A percentile compares a stretch with the other conserved stretches of the same genome.
phyloP scores from a whole-genome alignment of 2,888 invertebrate species.

The Leptura quadrifasciata region DNA sequence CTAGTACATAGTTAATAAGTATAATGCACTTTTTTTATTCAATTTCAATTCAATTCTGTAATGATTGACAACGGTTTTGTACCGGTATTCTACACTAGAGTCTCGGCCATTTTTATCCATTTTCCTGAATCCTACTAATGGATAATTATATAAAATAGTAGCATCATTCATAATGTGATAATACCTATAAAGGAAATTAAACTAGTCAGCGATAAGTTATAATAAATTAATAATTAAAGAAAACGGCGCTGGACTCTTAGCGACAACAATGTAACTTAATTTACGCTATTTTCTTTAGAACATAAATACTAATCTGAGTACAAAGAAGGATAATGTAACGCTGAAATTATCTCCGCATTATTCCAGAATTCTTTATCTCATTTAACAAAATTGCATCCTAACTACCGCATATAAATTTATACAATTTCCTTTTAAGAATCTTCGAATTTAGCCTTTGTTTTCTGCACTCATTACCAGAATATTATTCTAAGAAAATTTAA shows the following conservation, averaged over 20 bases:
- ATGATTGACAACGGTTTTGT: no score
- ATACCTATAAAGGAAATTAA: no score
- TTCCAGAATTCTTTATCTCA: neutral
- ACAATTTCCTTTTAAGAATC: neutral
- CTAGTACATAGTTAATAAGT: no score
- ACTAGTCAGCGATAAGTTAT: no score
- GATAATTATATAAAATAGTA: no score
- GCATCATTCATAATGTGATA: no score
- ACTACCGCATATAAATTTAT: neutral
- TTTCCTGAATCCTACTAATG: no score
- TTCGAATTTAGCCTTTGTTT: conserved; percentile 13
- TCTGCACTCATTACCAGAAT: conserved; percentile 4
- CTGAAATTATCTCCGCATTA: neutral
- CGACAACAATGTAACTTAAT: neutral
- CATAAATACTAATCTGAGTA: neutral
- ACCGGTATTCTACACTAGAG: no score
- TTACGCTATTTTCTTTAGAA: neutral
- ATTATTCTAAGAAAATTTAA: conserved; percentile 1
- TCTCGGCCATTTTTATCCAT: no score
- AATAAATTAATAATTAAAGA: no score
- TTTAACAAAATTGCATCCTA: conserved; percentile 3
- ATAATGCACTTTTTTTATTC: no score
- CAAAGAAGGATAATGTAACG: neutral
- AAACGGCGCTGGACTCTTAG: neutral
- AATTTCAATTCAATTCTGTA: no score